A percentile compares a stretch with the other conserved stretches of the same genome.
These are phyloP conservation scores for Marmota flaviventris DNA, from an alignment of 2,113 vertebrate species.

Conservation along the genomic window DNA sequence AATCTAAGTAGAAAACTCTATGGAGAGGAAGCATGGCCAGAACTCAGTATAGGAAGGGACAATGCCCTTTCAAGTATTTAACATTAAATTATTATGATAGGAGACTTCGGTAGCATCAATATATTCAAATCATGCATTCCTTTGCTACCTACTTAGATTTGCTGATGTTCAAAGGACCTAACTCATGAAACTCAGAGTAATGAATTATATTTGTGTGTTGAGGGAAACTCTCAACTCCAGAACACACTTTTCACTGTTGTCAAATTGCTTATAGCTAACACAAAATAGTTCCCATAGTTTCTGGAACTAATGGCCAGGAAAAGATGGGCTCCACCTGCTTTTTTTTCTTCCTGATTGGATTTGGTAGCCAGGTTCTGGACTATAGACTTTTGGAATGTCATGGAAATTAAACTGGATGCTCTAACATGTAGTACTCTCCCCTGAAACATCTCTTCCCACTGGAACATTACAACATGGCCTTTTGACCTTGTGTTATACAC, in stretches of 20 bases:
- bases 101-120: not conserved
- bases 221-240: not conserved
- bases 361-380: not conserved
- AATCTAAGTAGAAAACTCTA: slow-evolving; percentile 10
- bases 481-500: not conserved
- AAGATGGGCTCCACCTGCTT: rapidly evolving
- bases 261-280: no score
- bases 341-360: not conserved
- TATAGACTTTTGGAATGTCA: not conserved
- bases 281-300: not conserved
- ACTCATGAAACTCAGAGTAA: not conserved
- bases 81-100: not conserved
- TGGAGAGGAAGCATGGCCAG: not conserved
- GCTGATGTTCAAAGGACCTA: not conserved
- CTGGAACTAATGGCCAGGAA: not conserved
- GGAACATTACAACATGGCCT: not conserved
- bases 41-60: not conserved
- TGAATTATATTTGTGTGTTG: not conserved
- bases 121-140: not conserved
- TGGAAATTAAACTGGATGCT: not conserved
- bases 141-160: not conserved
- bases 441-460: not conserved
- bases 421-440: not conserved
- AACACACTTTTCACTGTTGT: not conserved
- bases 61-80: not conserved